phyloP scores from a whole-genome alignment of 2,888 invertebrate species.

The Hanleya hanleyi region DNA sequence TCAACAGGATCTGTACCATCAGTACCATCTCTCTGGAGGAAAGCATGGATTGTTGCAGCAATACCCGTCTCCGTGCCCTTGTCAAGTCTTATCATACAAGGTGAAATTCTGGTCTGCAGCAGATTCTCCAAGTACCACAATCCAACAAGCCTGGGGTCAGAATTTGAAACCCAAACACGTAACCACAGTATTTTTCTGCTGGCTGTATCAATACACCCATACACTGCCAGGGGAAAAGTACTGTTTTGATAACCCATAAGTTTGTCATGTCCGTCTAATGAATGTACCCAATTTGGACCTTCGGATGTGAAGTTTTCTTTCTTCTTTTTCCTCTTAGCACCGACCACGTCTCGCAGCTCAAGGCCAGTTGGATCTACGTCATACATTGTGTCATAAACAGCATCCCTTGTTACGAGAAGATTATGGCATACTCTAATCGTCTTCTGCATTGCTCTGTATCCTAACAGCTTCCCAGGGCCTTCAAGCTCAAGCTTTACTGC shows the following conservation, averaged over 20 bases:
- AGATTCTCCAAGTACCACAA: background rate
- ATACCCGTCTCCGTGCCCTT: background rate
- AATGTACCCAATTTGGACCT: background rate
- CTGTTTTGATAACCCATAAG: slow-evolving; percentile 1
- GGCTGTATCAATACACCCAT: background rate
- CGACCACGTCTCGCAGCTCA: background rate
- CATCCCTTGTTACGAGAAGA: background rate
- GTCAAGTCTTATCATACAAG: slow-evolving; percentile 3
- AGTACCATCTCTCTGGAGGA: background rate
- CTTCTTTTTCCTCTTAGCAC: background rate
- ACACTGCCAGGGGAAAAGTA: background rate
- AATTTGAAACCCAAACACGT: background rate
- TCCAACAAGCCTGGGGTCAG: background rate
- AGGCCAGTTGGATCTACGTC: background rate
- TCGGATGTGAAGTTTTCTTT: background rate
- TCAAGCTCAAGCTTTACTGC: background rate
- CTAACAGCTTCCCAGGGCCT: background rate
- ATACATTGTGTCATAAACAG: background rate
- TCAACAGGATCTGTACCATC: background rate
- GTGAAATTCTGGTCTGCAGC: background rate
- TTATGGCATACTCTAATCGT: background rate
- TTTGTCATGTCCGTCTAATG: background rate
- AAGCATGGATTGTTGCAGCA: slow-evolving; percentile 6
- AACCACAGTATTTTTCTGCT: background rate
- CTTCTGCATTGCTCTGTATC: background rate